Conservation (phyloP, 2,113 vertebrate genomes). For the Siphamia tubifer region DNA sequence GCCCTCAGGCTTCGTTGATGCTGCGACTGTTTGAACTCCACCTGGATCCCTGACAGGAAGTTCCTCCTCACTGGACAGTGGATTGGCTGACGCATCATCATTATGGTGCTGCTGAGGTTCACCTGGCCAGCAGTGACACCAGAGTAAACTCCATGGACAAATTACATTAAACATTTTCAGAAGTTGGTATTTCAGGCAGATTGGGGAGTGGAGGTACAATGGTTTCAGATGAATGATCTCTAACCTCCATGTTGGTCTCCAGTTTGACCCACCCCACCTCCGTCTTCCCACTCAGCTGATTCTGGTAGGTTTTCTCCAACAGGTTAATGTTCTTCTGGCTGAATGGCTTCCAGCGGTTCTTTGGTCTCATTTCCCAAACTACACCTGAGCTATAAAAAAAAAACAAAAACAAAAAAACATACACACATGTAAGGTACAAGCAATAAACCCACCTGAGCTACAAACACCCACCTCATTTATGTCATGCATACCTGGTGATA, state of each 20-base stretch:
- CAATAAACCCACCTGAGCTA: neutral
- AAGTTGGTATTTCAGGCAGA: neutral
- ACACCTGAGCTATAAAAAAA: conserved; percentile 85
- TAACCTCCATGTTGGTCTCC: conserved; percentile 88
- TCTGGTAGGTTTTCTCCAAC: conserved; percentile 89
- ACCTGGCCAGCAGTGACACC: conserved; percentile 78
- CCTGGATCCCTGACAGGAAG: conserved; percentile 91
- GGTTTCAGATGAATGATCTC: neutral
- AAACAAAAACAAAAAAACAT: neutral
- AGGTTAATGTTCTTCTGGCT: conserved; percentile 90
- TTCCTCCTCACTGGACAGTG: conserved; percentile 86
- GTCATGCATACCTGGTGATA: conserved; percentile 89
- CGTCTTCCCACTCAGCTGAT: conserved; percentile 57
- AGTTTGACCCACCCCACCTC: conserved; percentile 83
- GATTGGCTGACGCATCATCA: conserved; percentile 89
- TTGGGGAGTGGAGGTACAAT: neutral
- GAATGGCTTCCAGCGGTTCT: conserved; percentile 93
- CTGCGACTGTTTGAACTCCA: conserved; percentile 92
- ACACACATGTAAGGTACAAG: too few species aligned
- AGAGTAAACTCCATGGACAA: neutral
- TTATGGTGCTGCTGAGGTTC: conserved; percentile 83
- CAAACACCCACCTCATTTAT: neutral
- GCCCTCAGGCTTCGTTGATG: conserved; percentile 94
- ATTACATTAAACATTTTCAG: neutral
- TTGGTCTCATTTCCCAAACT: conserved; percentile 93